A percentile compares a stretch with the other conserved stretches of the same genome.
These are phyloP conservation scores for Pterocles orientalis DNA, from an alignment of 2,113 vertebrate species.

Conservation along the genomic window DNA sequence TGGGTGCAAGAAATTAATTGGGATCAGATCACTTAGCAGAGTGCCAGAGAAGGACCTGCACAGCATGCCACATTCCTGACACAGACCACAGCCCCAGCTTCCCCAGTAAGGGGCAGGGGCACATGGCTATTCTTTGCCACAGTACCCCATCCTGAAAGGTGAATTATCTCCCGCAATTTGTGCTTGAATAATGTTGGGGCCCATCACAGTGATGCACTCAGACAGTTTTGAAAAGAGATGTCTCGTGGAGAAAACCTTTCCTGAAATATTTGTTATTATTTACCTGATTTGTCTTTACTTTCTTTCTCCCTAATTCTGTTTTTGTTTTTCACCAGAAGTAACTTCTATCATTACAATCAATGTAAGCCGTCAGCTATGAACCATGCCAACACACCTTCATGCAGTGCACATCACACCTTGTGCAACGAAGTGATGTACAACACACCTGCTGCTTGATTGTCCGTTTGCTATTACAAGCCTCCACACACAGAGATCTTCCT, in stretches of 20 bases:
- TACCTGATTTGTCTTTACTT: background rate
- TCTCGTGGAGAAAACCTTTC: background rate
- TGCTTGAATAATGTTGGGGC: background rate
- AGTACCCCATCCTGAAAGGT: background rate
- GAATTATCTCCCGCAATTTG: background rate
- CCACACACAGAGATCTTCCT: fast-evolving
- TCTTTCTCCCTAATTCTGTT: background rate
- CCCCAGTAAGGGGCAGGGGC: fast-evolving
- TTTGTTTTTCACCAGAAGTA: background rate
- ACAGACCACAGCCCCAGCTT: background rate
- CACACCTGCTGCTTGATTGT: background rate
- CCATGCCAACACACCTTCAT: background rate
- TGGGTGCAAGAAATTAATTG: background rate
- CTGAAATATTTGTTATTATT: background rate
- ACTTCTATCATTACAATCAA: background rate
- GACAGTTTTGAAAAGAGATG: background rate
- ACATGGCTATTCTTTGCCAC: background rate
- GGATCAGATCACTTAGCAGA: background rate
- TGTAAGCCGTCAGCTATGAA: fast-evolving
- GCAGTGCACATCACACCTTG: background rate
- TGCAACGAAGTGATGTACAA: background rate
- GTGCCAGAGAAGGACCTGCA: background rate
- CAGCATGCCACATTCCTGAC: background rate
- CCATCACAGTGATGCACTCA: background rate
- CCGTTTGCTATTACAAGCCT: background rate